Percentiles rank a stretch among this genome's conserved stretches.
These are phyloP conservation scores for Penaeus chinensis DNA, from an alignment of 1,140 invertebrate species.

Conservation along the genomic window DNA sequence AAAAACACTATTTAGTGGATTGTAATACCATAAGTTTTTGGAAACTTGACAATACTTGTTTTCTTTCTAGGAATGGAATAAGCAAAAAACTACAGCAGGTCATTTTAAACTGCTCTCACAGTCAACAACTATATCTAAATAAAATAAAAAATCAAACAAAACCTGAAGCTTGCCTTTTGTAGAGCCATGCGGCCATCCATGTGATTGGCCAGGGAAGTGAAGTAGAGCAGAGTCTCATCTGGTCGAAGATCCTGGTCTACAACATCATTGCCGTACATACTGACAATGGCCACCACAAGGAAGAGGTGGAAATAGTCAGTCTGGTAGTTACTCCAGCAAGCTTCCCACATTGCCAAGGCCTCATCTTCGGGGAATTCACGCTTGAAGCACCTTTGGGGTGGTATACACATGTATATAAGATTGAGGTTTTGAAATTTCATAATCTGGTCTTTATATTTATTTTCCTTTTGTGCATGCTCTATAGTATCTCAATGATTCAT, in stretches of 20 bases:
- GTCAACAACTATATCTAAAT: no score
- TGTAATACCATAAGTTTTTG: no score
- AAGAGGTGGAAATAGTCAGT: conserved; percentile 95
- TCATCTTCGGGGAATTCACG: conserved; percentile 71
- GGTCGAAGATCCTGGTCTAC: conserved; percentile 92
- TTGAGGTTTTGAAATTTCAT: not conserved
- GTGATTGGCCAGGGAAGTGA: conserved; percentile 94
- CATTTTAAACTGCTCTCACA: no score
- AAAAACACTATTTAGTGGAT: no score
- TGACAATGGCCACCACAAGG: conserved; percentile 90
- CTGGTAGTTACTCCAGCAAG: conserved; percentile 71
- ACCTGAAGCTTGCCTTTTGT: conserved; percentile 75
- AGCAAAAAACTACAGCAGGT: not conserved
- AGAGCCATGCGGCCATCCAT: conserved; percentile 93
- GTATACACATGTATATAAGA: not conserved
- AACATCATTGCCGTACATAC: conserved; percentile 84
- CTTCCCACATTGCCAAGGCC: conserved; percentile 65
- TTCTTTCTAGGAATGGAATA: no score
- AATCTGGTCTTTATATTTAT: not conserved
- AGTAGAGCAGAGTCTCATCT: conserved; percentile 96
- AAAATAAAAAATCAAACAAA: conserved; percentile 38
- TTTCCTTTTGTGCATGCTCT: not conserved
- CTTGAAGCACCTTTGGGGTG: conserved; percentile 72
- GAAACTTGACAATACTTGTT: no score
- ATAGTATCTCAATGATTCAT: not conserved